Conservation (phyloP, 2,888 invertebrate genomes). For the Neoascia interrupta region DNA sequence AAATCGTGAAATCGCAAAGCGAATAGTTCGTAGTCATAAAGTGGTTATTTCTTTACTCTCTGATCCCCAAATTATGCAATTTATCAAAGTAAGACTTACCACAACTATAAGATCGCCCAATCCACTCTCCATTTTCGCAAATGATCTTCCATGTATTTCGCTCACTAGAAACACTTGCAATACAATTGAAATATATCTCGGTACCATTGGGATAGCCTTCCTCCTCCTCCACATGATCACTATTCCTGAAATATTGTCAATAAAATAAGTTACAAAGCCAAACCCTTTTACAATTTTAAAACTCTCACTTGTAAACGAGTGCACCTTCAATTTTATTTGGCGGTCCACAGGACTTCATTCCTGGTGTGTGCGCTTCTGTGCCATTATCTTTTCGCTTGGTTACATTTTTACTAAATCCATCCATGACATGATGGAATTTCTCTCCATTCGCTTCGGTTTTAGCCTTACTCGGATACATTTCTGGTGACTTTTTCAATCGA, state of each 20-base stretch:
- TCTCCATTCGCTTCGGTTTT: conserved; percentile 70
- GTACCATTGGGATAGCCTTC: conserved; percentile 89
- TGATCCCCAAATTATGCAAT: conserved; percentile 43
- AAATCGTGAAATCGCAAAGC: too few species aligned
- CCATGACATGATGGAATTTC: conserved; percentile 67
- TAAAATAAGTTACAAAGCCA: neutral
- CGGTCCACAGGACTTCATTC: conserved; percentile 77
- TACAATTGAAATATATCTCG: conserved; percentile 91
- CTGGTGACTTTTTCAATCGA: conserved; percentile 76
- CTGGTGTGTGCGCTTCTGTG: conserved; percentile 53
- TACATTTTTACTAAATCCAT: conserved; percentile 72
- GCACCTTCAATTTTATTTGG: conserved; percentile 87
- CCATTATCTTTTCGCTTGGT: conserved; percentile 74
- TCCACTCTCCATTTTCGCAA: conserved; percentile 92
- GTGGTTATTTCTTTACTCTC: too few species aligned
- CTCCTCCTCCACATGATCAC: conserved; percentile 85
- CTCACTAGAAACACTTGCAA: conserved; percentile 89
- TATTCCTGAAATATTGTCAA: conserved; percentile 80
- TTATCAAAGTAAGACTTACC: conserved; percentile 83
- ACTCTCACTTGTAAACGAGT: conserved; percentile 82
- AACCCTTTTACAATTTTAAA: neutral
- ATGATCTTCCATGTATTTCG: conserved; percentile 91
- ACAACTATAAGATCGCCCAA: conserved; percentile 89
- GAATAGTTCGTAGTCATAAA: too few species aligned
- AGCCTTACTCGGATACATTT: conserved; percentile 73